These are phyloP conservation scores for Montipora sp. DNA, from an alignment of 64 coral and sea anemone species.

Conservation along the genomic window DNA sequence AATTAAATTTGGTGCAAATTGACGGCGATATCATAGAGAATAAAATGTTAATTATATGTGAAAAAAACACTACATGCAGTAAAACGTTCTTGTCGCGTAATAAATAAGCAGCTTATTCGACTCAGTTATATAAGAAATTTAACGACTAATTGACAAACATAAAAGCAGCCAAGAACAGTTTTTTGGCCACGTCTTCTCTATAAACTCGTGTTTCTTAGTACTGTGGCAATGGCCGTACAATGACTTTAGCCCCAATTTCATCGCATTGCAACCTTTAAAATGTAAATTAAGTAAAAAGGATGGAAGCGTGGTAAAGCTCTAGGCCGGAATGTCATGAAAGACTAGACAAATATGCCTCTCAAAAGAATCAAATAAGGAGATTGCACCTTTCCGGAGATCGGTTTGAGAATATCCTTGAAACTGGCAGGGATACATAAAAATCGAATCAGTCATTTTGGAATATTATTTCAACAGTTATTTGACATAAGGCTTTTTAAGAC, in stretches of 20 bases:
- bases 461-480: neutral
- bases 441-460: neutral
- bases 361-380: conserved; percentile 14
- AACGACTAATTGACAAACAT: neutral
- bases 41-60: no score
- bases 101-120: no score
- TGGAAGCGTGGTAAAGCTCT: neutral
- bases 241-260: no score
- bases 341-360: neutral
- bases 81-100: no score
- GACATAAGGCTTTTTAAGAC: neutral
- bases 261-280: neutral
- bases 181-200: neutral
- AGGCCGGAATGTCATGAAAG: neutral
- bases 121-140: no score
- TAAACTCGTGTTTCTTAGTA: neutral
- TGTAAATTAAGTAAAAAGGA: neutral
- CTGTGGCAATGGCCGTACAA: neutral
- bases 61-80: no score
- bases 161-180: no score
- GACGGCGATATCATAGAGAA: no score
- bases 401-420: neutral
- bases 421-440: neutral
- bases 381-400: neutral
- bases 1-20: no score